Base-by-base conservation (phyloP, 2,888 invertebrate genomes). In the Machimus atricapillus region DNA sequence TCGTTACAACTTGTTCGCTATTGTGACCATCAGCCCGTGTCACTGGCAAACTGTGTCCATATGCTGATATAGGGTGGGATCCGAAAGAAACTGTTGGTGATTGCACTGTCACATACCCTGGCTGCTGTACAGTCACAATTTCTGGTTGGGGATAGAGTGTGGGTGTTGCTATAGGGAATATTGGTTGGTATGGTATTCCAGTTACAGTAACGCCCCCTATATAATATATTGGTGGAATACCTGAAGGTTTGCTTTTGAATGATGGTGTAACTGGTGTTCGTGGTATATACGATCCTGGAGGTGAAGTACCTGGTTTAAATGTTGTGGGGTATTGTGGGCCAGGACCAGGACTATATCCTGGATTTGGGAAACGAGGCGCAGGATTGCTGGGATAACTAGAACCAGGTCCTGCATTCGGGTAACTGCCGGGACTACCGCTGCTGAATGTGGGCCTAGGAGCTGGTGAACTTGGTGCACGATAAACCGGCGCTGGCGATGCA, bases 1-100 rank as follows among this genome's bases (percentile, higher is more conserved):
- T 94, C 88, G 94, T 93, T 78, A 93, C 91, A 27, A 94, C 91
- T 5, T 93, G 94, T 19, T 82, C 58, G 9, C 40, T 34, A 37
- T 19, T 40, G 66, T 93, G 93, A 83, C 93, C 92, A 89, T 93
- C 92, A 88, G 92, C 90, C 34, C 93, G 92, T 16, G 93, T 93
- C 7, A 93, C 92, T 56, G 94, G 94, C 2, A 93, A 92, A 88
- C 93, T 76, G 3, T 31, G 76, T 74, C 74, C 74, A 92, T 5
- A 85, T 81, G 87, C 93, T 93, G 2, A 16, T 46, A 46, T 5
- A 52, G 16, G 93, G 92, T 37, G 93, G 2, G 40, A 19, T 23
- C 66, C 66, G 16, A 82, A 34, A 37, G 82, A 58, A n/a, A 82
- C 66, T 27, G n/a, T 66, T 37, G 82, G 82, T 31, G 82, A 82